These are phyloP conservation scores for Chiridota heheva DNA, from an alignment of 35 echinoderm and acorn worm genomes.

Conservation along the genomic window DNA sequence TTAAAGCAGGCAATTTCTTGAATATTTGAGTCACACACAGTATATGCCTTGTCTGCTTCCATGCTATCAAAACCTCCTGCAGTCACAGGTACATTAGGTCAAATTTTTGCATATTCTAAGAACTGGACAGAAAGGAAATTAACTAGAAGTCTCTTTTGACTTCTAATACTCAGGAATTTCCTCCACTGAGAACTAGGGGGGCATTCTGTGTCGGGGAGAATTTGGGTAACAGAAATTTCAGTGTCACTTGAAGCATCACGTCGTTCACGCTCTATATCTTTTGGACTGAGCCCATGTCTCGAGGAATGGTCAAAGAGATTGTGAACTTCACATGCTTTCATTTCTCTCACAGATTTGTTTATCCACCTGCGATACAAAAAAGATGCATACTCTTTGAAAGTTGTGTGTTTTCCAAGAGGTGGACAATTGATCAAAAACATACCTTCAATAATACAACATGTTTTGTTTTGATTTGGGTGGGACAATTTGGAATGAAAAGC, in stretches of 20 bases:
- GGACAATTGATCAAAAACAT: constrained; percentile 30
- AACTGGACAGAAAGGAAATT: not conserved
- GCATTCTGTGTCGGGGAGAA: not conserved
- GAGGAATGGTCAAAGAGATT: constrained; percentile 47
- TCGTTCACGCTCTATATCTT: constrained; percentile 29
- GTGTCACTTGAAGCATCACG: constrained; percentile 14
- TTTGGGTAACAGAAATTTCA: not conserved
- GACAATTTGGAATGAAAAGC: constrained; percentile 26
- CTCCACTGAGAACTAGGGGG: not conserved
- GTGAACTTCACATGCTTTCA: constrained; percentile 24
- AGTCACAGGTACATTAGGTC: not conserved
- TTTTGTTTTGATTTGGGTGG: not conserved
- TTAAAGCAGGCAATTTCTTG: not conserved
- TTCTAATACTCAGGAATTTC: not conserved
- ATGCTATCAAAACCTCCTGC: constrained; percentile 40
- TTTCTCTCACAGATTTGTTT: not conserved
- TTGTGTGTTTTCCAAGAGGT: not conserved
- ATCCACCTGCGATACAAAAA: constrained; percentile 7
- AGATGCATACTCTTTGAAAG: constrained; percentile 25
- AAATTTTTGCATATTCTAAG: not conserved
- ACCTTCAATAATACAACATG: constrained; percentile 34
- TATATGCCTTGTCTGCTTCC: constrained; percentile 30
- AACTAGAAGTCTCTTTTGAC: constrained; percentile 4
- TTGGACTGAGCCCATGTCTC: constrained; percentile 50
- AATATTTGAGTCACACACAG: not conserved